phyloP scores from a whole-genome alignment of 2,888 invertebrate species.

The Callinectes sapidus region DNA sequence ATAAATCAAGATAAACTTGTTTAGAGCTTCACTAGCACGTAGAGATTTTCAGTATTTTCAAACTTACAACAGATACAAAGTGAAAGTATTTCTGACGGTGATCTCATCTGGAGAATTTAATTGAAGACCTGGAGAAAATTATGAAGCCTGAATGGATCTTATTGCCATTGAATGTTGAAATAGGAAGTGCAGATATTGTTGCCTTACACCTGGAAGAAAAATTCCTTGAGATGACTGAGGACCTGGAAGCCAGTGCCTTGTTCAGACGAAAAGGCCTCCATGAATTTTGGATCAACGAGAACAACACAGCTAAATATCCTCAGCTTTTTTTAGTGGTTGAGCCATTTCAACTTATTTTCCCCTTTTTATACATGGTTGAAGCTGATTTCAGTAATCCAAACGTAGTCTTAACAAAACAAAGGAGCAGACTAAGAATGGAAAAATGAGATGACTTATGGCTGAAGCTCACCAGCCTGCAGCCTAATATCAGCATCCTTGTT shows the following conservation, averaged over 20 bases:
- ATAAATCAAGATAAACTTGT: neutral
- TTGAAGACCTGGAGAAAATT: neutral
- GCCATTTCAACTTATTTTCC: too few relatives aligned
- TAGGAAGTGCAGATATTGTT: slow-evolving; percentile 7
- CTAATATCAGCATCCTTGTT: too few relatives aligned
- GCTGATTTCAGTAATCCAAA: too few relatives aligned
- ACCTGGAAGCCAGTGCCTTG: slow-evolving; percentile 42
- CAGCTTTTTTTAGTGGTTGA: too few relatives aligned
- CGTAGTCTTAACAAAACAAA: too few relatives aligned
- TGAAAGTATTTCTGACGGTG: neutral
- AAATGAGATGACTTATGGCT: too few relatives aligned
- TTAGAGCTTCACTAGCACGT: neutral
- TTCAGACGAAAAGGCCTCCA: slow-evolving; percentile 45
- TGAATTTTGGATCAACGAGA: too few relatives aligned
- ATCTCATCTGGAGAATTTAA: neutral
- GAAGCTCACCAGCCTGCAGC: too few relatives aligned
- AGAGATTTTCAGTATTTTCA: neutral
- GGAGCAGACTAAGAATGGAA: too few relatives aligned
- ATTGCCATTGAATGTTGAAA: neutral
- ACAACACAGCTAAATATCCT: too few relatives aligned
- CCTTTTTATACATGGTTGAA: too few relatives aligned
- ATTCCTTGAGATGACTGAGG: slow-evolving; percentile 34
- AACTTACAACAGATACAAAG: too few relatives aligned
- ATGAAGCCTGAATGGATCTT: neutral
- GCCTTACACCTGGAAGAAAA: slow-evolving; percentile 16